phyloP scores from a whole-genome alignment of 2,888 invertebrate species.

The Andrena chrysosceles region DNA sequence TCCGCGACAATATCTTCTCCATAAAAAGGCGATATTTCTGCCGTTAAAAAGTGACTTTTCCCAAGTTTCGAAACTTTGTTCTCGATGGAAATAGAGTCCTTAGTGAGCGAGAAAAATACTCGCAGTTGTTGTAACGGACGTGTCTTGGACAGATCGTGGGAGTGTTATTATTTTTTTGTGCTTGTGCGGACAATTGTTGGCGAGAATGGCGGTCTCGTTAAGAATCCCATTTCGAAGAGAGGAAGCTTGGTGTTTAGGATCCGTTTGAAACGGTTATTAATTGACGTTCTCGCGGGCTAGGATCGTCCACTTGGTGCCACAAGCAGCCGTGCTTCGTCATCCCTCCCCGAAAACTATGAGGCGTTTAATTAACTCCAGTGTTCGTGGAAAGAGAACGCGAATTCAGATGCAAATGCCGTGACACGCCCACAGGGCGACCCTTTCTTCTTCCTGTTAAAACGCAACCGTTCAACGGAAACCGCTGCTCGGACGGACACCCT shows the following conservation, averaged over 20 bases:
- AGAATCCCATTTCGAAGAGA: neutral
- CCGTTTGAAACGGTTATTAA: constrained; percentile 76
- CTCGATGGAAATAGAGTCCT: neutral
- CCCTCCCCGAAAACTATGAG: constrained; percentile 77
- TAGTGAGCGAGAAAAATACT: neutral
- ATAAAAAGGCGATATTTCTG: neutral
- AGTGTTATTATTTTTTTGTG: too few species aligned
- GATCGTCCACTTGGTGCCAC: constrained; percentile 80
- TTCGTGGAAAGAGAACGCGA: constrained; percentile 67
- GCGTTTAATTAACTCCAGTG: constrained; percentile 79
- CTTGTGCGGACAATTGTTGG: neutral
- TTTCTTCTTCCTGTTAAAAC: constrained; percentile 64
- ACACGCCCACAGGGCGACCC: constrained; percentile 67
- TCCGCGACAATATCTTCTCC: constrained; percentile 27
- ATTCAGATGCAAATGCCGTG: constrained; percentile 77
- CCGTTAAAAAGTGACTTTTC: too few species aligned
- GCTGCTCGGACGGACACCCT: constrained; percentile 38
- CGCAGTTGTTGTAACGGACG: neutral
- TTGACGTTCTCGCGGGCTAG: constrained; percentile 68
- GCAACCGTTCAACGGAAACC: constrained; percentile 53
- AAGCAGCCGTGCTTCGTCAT: constrained; percentile 74
- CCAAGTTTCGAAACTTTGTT: neutral
- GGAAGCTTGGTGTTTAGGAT: constrained; percentile 41
- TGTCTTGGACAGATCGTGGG: neutral
- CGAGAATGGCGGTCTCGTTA: neutral